Evolutionary conservation across 1,140 invertebrate genomes (phyloP).

Genomic region (Anadara kagoshimensis): DNA sequence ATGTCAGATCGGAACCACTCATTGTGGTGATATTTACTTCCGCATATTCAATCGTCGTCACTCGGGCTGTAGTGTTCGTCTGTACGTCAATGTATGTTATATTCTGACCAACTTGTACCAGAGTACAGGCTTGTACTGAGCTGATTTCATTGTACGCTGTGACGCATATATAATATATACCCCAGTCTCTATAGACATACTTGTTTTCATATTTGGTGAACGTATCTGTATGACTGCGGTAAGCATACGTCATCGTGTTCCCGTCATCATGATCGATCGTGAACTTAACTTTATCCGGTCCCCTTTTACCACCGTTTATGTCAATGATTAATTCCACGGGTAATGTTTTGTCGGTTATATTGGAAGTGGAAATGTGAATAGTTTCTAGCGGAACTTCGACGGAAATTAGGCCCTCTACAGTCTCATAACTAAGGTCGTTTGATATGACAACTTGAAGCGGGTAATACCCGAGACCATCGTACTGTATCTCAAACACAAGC

Average conservation of each 20-base stretch:
- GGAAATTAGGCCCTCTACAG: conserved; percentile 50
- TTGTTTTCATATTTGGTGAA: conserved; percentile 45
- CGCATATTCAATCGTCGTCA: conserved; percentile 38
- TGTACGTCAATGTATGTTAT: conserved; percentile 65
- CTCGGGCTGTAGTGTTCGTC: conserved; percentile 47
- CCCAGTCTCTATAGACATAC: conserved; percentile 63
- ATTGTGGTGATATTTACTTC: conserved; percentile 52
- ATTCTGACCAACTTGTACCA: conserved; percentile 66
- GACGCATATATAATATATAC: conserved; percentile 64
- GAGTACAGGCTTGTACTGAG: conserved; percentile 41
- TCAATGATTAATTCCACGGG: conserved; percentile 49
- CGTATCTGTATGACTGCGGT: conserved; percentile 37
- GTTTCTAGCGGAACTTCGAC: conserved; percentile 61
- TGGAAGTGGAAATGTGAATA: conserved; percentile 40
- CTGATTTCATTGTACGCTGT: conserved; percentile 64
- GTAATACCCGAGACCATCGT: conserved; percentile 59
- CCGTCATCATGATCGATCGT: conserved; percentile 60
- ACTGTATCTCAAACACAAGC: conserved; percentile 46
- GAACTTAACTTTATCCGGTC: conserved; percentile 55
- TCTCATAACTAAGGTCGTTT: conserved; percentile 59
- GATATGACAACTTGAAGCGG: conserved; percentile 46
- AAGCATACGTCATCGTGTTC: conserved; percentile 12
- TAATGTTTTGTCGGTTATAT: conserved; percentile 53
- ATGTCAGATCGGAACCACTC: conserved; percentile 62
- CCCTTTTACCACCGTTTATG: conserved; percentile 46